A percentile compares a stretch with the other conserved stretches of the same genome.
Evolutionary conservation across 1,140 invertebrate genomes (phyloP).

Genomic region (Maniola jurtina): DNA sequence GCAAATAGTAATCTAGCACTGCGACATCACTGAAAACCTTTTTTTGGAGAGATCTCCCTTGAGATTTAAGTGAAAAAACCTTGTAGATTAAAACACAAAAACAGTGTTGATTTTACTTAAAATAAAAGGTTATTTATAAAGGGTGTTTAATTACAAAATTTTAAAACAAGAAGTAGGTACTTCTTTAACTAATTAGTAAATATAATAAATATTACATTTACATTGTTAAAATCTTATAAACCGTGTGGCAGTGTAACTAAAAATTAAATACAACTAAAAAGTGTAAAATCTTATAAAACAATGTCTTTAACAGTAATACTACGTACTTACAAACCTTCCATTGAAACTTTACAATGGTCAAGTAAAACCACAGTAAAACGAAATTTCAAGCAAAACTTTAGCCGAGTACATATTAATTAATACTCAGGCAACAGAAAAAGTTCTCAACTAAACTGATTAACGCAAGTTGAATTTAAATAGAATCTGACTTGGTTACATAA

Average conservation of each 20-base stretch:
- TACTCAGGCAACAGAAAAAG: slow-evolving; percentile 22
- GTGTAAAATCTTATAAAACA: neutral
- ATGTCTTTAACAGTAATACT: too few species aligned
- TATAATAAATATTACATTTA: neutral
- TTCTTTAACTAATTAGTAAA: neutral
- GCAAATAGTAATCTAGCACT: neutral
- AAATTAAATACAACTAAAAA: too few species aligned
- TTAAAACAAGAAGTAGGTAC: too few species aligned
- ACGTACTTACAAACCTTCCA: neutral
- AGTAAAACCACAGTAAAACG: neutral
- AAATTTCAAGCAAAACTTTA: neutral
- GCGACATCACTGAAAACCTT: neutral
- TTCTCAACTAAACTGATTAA: slow-evolving; percentile 29
- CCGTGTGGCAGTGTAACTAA: neutral
- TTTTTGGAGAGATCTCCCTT: neutral
- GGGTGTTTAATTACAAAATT: too few species aligned
- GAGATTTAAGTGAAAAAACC: neutral
- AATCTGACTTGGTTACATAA: slow-evolving; percentile 33
- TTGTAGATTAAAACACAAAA: neutral
- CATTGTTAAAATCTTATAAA: neutral
- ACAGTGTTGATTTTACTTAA: too few species aligned
- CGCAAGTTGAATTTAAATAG: slow-evolving; percentile 30
- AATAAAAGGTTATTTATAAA: too few species aligned
- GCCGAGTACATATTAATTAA: slow-evolving; percentile 20
- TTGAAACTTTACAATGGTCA: slow-evolving; percentile 1